Evolutionary conservation across 2,113 vertebrate species (phyloP), one percentile per base, ranked within the genome.

Genomic region (Parus major): DNA sequence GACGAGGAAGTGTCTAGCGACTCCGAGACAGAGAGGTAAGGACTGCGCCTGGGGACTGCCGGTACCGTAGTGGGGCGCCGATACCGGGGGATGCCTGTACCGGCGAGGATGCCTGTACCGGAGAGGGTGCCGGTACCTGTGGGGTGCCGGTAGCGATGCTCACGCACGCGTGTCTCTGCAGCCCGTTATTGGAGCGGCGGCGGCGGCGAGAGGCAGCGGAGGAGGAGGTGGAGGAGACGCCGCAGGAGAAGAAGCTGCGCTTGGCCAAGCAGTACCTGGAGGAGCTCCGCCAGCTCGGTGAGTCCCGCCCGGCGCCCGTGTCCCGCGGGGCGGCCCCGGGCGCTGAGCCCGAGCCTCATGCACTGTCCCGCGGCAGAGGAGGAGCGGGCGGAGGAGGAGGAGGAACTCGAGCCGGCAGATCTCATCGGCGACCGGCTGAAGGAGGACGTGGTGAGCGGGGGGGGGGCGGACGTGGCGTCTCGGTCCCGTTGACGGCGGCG

Each of bases 221-320:
- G 2, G 93, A 97, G 15, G 98, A 99, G 66, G 97, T 98, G 79
- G 99, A 99, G 1, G 99, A 99, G 95, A 99, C 99, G 0, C 98
- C 98, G 4, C 99, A 99, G 93, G 99, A 99, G 96, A 99, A 99
- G 97, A 99, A 99, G 93, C 98, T 99, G 41, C 98, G 99, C 82
- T 93, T 99, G 84, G 99, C 99, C 41, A 99, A 99, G 90, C 97
- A 98, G 24, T 99, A 99, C 96, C 98, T 96, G 89, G 96, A 95
- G 91, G 44, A 95, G 80, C 93, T 95, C 17, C 93, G 94, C 2
- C 91, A 31, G 66, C 33, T 83, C 55, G 93, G 94, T 95, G 72
- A 91, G 94, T 56, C 18, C 49, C 11, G 24, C 8, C 29, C 5
- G 50, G 35, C 5, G 4, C 20, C 46, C 2, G 25, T 4, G 66